Evolutionary conservation across 2,797 vertebrate genomes (phyloP).

Genomic region (Ceryle rudis): DNA sequence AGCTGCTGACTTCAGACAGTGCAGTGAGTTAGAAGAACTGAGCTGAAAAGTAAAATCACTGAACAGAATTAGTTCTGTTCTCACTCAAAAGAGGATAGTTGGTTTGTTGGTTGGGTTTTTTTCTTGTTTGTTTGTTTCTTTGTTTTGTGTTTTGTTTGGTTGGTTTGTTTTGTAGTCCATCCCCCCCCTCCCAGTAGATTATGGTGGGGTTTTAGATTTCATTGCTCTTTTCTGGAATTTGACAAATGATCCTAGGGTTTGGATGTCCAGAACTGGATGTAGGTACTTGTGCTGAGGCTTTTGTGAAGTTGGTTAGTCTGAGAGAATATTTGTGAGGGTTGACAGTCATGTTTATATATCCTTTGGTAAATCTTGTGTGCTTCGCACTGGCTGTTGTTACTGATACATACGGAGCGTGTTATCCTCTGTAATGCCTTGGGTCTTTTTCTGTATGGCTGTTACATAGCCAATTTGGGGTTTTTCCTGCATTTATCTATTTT

Average conservation of each 20-base stretch:
- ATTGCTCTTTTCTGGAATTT: background rate
- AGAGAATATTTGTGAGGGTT: background rate
- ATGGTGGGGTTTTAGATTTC: background rate
- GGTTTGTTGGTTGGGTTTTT: no score
- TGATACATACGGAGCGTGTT: background rate
- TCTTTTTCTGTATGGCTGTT: background rate
- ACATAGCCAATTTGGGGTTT: background rate
- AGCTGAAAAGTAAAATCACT: no score
- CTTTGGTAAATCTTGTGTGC: background rate
- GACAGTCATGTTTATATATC: background rate
- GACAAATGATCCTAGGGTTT: background rate
- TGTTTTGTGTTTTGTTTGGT: no score
- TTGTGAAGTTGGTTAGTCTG: background rate
- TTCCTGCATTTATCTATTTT: background rate
- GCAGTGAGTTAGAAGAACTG: no score
- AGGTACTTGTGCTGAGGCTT: background rate
- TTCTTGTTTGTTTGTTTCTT: no score
- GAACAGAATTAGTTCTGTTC: no score
- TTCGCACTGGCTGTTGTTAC: background rate
- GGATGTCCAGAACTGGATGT: background rate
- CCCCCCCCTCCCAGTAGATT: background rate
- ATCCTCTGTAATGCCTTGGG: background rate
- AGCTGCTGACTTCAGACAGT: no score
- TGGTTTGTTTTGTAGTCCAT: background rate
- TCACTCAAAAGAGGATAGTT: no score